Conservation (phyloP, 2,888 invertebrate genomes). For the Meganola albula region DNA sequence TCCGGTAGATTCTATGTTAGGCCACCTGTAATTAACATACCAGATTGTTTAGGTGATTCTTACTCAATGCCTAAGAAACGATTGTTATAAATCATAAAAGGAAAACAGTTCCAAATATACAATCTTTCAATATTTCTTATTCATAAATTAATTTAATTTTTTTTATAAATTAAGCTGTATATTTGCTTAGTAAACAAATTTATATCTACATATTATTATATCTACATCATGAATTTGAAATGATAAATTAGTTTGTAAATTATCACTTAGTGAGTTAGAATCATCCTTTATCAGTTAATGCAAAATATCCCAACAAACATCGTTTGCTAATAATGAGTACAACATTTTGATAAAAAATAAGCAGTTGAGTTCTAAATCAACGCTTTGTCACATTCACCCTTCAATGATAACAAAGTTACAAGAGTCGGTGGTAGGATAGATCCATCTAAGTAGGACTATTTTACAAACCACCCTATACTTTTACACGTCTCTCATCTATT, state of each 20-base stretch:
- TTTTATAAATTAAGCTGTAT: neutral
- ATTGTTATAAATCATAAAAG: constrained; percentile 2
- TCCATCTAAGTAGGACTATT: constrained; percentile 8
- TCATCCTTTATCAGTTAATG: neutral
- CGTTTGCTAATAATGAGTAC: neutral
- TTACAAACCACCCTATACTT: too few species aligned
- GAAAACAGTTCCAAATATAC: neutral
- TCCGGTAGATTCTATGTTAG: constrained; percentile 20
- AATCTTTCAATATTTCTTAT: constrained; percentile 1
- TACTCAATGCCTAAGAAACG: constrained; percentile 17
- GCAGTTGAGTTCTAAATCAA: constrained; percentile 9
- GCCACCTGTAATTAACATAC: constrained; percentile 3
- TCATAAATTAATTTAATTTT: too few species aligned
- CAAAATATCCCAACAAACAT: neutral
- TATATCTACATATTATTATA: too few species aligned
- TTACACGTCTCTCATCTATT: too few species aligned
- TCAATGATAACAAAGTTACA: constrained; percentile 11
- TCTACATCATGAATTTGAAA: too few species aligned
- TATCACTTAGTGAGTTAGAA: too few species aligned
- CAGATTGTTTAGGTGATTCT: constrained; percentile 17
- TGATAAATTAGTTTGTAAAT: neutral
- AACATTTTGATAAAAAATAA: constrained; percentile 4
- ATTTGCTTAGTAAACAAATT: neutral
- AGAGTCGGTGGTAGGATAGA: constrained; percentile 13
- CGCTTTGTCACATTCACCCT: constrained; percentile 16